Percentiles rank a stretch among this genome's conserved stretches.
These are phyloP conservation scores for Platyscapa corneri DNA, from an alignment of 1,140 invertebrate genomes.

Conservation along the genomic window DNA sequence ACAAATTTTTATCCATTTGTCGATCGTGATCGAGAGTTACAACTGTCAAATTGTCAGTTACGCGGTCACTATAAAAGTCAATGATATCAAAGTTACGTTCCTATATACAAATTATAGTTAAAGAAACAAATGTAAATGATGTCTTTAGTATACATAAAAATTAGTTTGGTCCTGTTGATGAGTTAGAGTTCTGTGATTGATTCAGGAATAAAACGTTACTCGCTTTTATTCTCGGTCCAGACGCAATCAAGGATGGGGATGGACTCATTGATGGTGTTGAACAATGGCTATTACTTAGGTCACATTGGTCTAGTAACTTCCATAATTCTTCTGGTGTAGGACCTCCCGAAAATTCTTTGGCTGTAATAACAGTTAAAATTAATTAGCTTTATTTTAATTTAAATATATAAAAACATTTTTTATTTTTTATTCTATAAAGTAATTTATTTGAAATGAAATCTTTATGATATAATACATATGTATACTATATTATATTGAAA, in stretches of 20 bases:
- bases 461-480: too few relatives aligned
- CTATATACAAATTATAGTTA: slow-evolving; percentile 56
- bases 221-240: slow-evolving; percentile 81
- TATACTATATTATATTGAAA: too few relatives aligned
- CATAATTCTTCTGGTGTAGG: slow-evolving; percentile 93
- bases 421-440: too few relatives aligned
- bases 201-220: slow-evolving; percentile 84
- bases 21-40: background rate
- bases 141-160: slow-evolving; percentile 45
- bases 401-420: too few relatives aligned
- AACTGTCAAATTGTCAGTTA: slow-evolving; percentile 24
- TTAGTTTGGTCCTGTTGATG: slow-evolving; percentile 61
- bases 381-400: slow-evolving; percentile 1
- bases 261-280: slow-evolving; percentile 91
- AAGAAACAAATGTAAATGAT: slow-evolving; percentile 57
- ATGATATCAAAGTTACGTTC: slow-evolving; percentile 43
- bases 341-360: slow-evolving; percentile 80
- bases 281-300: slow-evolving; percentile 88
- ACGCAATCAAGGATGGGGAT: slow-evolving; percentile 79
- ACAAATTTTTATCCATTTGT: slow-evolving; percentile 28
- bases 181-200: slow-evolving; percentile 73
- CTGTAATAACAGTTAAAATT: slow-evolving; percentile 48
- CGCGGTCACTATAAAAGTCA: slow-evolving; percentile 31
- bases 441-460: too few relatives aligned
- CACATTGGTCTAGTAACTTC: slow-evolving; percentile 93